These are phyloP conservation scores for Conus betulinus DNA, from an alignment of 1,140 invertebrate species.

Conservation along the genomic window DNA sequence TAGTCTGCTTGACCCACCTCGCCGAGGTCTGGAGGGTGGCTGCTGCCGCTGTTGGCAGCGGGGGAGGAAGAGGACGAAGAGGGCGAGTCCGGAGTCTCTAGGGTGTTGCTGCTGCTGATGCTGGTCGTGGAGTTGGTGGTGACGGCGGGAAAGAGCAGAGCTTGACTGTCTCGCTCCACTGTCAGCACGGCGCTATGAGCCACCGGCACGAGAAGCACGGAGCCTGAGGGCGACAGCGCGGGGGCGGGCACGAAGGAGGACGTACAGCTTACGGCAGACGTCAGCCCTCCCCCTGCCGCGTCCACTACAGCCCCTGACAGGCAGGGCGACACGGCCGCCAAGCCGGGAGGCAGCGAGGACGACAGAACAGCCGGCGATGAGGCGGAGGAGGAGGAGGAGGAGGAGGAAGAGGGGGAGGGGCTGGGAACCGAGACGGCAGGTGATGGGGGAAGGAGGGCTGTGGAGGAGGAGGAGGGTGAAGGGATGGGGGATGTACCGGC, in stretches of 20 bases:
- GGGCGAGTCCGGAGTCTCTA: neutral
- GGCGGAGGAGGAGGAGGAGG: neutral
- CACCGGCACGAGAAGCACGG: neutral
- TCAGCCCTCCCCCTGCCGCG: slow-evolving; percentile 9
- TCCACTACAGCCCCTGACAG: neutral
- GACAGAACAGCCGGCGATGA: neutral
- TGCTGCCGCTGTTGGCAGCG: neutral
- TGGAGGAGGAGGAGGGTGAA: neutral
- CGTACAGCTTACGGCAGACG: neutral
- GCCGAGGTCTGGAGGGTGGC: neutral
- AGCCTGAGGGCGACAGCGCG: neutral
- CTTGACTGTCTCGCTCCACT: neutral
- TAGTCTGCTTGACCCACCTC: slow-evolving; percentile 33
- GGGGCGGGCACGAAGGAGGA: slow-evolving; percentile 1
- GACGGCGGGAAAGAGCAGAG: neutral
- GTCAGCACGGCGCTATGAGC: neutral
- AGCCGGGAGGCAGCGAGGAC: neutral
- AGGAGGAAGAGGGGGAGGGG: neutral
- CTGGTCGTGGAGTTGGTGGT: slow-evolving; percentile 42
- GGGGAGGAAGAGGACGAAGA: neutral
- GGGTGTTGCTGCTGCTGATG: slow-evolving; percentile 35
- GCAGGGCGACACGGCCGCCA: neutral
- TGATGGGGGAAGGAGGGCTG: too few relatives aligned
- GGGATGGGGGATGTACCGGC: too few relatives aligned
- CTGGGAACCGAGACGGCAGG: too few relatives aligned